phyloP scores from a whole-genome alignment of 2,888 invertebrate genomes.

The Heteropelma amictum region DNA sequence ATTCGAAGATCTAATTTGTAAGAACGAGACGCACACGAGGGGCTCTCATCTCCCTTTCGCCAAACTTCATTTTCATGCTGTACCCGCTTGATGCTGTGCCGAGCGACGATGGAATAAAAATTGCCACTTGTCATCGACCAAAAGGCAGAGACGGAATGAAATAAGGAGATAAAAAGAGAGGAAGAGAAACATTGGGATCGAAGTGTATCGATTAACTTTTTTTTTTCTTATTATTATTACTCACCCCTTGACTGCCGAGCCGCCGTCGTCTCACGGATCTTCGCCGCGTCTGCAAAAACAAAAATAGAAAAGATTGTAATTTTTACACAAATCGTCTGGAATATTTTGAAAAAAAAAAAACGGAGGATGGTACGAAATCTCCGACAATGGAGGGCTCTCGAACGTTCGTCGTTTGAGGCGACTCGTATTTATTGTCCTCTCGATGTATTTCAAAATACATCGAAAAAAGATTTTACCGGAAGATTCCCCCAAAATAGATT shows the following conservation, averaged over 20 bases:
- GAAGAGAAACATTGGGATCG: not conserved
- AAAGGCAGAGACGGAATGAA: not conserved
- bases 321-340: conserved; percentile 1
- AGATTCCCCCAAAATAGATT: conserved; percentile 26
- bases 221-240: no score
- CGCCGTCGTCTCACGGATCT: conserved; percentile 57
- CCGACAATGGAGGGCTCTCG: not conserved
- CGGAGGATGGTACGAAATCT: not conserved
- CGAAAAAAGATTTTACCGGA: conserved; percentile 10
- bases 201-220: no score
- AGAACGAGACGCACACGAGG: not conserved
- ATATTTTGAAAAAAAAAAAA: not conserved
- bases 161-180: not conserved
- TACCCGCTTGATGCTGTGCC: conserved; percentile 11
- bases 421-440: not conserved
- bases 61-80: conserved; percentile 26
- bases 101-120: conserved; percentile 12
- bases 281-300: conserved; percentile 66
- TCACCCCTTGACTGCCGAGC: conserved; percentile 71
- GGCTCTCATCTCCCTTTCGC: conserved; percentile 18
- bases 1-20: conserved; percentile 42
- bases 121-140: conserved; percentile 11
- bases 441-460: conserved; percentile 21
- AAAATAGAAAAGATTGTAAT: conserved; percentile 28
- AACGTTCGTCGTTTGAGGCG: not conserved